Evolutionary conservation across 2,797 vertebrate genomes (phyloP).

Genomic region (Sylvilagus floridanus): DNA sequence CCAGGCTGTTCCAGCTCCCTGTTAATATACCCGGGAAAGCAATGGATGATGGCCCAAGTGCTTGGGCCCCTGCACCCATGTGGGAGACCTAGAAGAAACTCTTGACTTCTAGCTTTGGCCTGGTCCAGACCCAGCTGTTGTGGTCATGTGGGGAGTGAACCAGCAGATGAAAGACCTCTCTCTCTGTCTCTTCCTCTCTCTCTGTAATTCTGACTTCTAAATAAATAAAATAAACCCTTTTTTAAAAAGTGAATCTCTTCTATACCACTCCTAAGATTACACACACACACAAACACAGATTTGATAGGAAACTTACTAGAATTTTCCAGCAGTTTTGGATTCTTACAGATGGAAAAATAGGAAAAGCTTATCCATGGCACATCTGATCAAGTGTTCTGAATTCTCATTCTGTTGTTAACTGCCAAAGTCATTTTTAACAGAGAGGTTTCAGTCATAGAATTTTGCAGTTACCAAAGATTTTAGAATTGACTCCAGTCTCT

Average conservation of each 20-base stretch:
- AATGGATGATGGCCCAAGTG: too few species aligned
- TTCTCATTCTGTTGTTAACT: slow-evolving; percentile 15
- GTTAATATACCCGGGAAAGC: too few species aligned
- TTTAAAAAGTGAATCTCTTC: neutral
- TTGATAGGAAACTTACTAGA: neutral
- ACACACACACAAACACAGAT: neutral
- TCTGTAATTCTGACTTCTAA: too few species aligned
- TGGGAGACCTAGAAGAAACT: too few species aligned
- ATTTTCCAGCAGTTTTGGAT: neutral
- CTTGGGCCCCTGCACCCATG: too few species aligned
- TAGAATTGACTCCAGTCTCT: neutral
- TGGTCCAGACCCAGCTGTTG: too few species aligned
- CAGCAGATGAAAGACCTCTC: too few species aligned
- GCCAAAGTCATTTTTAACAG: neutral
- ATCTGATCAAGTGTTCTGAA: slow-evolving; percentile 5
- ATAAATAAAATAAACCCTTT: too few species aligned
- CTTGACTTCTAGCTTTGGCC: too few species aligned
- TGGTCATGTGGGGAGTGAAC: too few species aligned
- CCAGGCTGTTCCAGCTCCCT: too few species aligned
- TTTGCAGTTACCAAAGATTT: neutral
- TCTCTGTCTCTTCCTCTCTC: too few species aligned
- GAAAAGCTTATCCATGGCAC: neutral
- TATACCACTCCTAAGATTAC: neutral
- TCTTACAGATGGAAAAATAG: neutral
- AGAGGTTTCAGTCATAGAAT: neutral